These are phyloP conservation scores for Pantherophis vulpinus DNA, from an alignment of 2,797 vertebrate species.

Conservation along the genomic window DNA sequence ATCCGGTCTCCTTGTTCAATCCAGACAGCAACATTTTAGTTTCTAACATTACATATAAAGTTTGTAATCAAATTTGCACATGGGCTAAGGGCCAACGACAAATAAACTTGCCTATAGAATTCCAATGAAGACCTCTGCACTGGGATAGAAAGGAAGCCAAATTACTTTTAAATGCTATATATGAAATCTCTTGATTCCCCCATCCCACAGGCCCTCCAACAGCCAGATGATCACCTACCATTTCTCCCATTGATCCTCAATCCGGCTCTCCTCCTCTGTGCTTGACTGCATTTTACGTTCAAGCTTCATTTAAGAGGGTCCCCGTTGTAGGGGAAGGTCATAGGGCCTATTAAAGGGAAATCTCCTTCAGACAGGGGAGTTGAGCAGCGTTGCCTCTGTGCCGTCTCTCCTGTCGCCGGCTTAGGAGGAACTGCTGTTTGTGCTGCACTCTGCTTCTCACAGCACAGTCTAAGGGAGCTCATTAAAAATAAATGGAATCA, in stretches of 20 bases:
- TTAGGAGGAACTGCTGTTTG: conserved; percentile 58
- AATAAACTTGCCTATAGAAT: neutral
- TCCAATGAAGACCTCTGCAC: neutral
- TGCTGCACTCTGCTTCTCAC: conserved; percentile 58
- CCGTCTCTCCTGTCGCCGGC: conserved; percentile 50
- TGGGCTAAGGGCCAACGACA: conserved; percentile 14
- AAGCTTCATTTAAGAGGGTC: conserved; percentile 75
- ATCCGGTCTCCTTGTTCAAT: neutral
- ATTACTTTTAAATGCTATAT: neutral
- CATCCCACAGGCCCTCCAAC: neutral
- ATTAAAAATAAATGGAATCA: conserved; percentile 81
- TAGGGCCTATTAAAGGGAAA: conserved; percentile 35
- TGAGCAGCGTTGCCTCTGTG: neutral
- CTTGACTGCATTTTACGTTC: conserved; percentile 88
- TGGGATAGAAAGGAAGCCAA: neutral
- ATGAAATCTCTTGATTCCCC: neutral
- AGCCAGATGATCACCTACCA: conserved; percentile 80
- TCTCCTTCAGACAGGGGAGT: conserved; percentile 12
- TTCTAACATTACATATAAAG: neutral
- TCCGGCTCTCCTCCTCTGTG: conserved; percentile 89
- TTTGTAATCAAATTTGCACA: neutral
- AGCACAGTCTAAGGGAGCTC: conserved; percentile 74
- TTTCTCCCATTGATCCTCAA: conserved; percentile 99
- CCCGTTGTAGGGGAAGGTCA: conserved; percentile 56
- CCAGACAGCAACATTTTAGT: fast-evolving